A percentile compares a stretch with the other conserved stretches of the same genome.
Conservation (phyloP, 35 echinoderm and acorn worm species). For the Ophioderma brevispina region DNA sequence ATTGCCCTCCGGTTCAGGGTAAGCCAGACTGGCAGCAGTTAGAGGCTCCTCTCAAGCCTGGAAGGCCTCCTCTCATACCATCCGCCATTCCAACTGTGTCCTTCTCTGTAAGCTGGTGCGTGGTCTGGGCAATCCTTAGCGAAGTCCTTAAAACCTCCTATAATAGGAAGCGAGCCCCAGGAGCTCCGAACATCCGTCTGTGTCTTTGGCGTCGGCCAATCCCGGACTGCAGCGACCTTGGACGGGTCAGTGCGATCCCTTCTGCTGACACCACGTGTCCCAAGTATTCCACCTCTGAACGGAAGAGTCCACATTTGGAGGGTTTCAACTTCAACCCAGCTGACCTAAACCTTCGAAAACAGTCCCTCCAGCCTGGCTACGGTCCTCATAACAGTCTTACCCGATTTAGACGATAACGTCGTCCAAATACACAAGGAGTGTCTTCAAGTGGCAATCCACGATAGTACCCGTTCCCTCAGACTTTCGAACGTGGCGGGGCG, state of each 20-base stretch:
- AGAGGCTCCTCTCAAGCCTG: background rate
- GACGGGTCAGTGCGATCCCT: constrained; percentile 29
- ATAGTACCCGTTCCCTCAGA: too few species aligned
- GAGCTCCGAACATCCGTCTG: background rate
- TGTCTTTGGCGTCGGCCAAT: too few species aligned
- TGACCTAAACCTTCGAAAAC: too few species aligned
- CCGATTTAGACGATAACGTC: too few species aligned
- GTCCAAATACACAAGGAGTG: too few species aligned
- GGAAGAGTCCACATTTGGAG: too few species aligned
- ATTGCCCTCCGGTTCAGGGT: background rate
- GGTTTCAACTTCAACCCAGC: too few species aligned
- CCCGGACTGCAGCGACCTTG: background rate
- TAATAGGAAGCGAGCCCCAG: constrained; percentile 25
- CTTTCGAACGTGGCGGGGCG: too few species aligned
- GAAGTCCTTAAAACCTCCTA: constrained; percentile 14
- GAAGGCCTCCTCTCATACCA: constrained; percentile 16
- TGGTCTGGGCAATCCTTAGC: constrained; percentile 7
- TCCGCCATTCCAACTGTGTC: background rate
- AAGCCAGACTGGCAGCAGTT: constrained; percentile 16
- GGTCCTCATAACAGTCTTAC: too few species aligned
- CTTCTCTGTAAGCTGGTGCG: constrained; percentile 23
- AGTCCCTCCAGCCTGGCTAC: too few species aligned
- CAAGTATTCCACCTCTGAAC: constrained; percentile 11
- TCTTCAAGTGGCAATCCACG: too few species aligned
- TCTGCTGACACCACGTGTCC: constrained; percentile 1